Conservation (phyloP, 2,113 vertebrate species). For the Apodemus sylvaticus region DNA sequence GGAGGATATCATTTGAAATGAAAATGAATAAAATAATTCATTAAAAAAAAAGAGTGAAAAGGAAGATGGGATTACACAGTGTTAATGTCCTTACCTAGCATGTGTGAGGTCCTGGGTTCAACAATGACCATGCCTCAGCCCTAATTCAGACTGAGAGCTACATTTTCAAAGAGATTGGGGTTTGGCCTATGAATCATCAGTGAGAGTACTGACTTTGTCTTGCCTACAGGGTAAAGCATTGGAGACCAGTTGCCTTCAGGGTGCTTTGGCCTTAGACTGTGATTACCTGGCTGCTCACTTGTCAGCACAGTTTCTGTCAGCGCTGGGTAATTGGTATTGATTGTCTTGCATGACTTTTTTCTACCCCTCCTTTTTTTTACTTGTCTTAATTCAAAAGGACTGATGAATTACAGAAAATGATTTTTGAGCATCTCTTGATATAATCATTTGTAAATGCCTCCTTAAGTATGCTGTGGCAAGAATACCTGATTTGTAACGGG, state of each 20-base stretch:
- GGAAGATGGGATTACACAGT: too few relatives aligned
- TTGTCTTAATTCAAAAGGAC: constrained; percentile 54
- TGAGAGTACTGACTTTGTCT: accelerated
- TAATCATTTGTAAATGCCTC: constrained; percentile 61
- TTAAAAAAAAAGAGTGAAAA: background rate
- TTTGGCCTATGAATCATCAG: background rate
- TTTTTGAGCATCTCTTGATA: constrained; percentile 59
- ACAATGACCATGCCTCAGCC: background rate
- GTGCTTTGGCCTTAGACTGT: too few relatives aligned
- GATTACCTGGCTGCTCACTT: background rate
- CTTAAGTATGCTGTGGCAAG: background rate
- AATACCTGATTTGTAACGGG: constrained; percentile 3
- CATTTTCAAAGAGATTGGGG: background rate
- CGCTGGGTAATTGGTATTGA: constrained; percentile 57
- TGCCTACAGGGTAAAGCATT: background rate
- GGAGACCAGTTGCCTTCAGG: background rate
- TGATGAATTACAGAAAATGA: constrained; percentile 63
- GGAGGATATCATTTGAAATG: too few relatives aligned
- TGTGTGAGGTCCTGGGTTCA: background rate
- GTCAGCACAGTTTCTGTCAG: constrained; percentile 17
- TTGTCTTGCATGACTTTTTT: constrained; percentile 53
- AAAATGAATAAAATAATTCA: too few relatives aligned
- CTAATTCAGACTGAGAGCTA: background rate
- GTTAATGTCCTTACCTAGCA: background rate
- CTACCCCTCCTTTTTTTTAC: constrained; percentile 10